These are phyloP conservation scores for Habroteleia sp. DNA, from an alignment of 2,888 invertebrate genomes.

Conservation along the genomic window DNA sequence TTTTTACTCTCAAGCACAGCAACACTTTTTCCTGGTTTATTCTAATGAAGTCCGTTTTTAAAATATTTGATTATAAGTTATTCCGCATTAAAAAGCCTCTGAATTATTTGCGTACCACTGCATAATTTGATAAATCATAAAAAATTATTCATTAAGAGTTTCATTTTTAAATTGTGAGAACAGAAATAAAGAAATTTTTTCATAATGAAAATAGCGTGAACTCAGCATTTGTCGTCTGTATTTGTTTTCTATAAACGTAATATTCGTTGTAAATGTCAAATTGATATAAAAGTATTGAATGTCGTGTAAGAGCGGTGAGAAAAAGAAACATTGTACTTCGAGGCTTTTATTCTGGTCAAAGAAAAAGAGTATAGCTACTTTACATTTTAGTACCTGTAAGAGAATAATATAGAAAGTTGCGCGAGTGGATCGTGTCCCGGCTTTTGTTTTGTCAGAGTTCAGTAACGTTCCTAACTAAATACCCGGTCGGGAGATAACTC, in stretches of 20 bases:
- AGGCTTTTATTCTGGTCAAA: conserved; percentile 36
- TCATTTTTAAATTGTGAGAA: conserved; percentile 1
- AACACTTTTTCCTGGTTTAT: background rate
- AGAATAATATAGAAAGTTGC: conserved; percentile 61
- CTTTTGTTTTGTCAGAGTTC: conserved; percentile 59
- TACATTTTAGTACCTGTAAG: conserved; percentile 48
- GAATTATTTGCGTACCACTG: conserved; percentile 1
- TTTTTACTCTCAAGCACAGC: conserved; percentile 12
- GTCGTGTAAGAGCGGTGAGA: conserved; percentile 8
- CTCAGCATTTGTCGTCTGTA: too few relatives aligned
- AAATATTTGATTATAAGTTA: conserved; percentile 38
- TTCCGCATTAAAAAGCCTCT: conserved; percentile 17
- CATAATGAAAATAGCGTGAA: too few relatives aligned
- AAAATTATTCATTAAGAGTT: background rate
- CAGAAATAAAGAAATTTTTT: background rate
- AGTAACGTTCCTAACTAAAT: conserved; percentile 55
- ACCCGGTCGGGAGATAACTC: conserved; percentile 48
- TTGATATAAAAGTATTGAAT: conserved; percentile 32
- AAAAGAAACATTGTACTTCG: conserved; percentile 24
- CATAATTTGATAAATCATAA: conserved; percentile 22
- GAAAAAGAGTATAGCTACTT: conserved; percentile 54
- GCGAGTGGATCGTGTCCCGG: conserved; percentile 41
- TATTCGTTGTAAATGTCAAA: conserved; percentile 12
- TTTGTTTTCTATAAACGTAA: conserved; percentile 13
- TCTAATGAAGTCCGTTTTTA: background rate